phyloP scores from a whole-genome alignment of 2,797 vertebrate genomes.

The Odontamblyopus rebecca region DNA sequence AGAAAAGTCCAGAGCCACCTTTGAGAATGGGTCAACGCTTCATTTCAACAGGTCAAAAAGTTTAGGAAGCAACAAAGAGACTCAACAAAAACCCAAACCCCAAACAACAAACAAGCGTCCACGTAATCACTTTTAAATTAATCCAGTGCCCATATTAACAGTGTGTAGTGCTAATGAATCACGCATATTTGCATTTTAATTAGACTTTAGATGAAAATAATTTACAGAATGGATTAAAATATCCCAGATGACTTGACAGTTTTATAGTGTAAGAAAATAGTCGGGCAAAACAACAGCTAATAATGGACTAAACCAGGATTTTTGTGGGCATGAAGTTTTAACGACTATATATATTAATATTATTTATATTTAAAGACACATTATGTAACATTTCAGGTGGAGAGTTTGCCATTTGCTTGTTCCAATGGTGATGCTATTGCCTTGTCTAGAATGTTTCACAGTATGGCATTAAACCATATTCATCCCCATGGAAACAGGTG shows the following conservation, averaged over 20 bases:
- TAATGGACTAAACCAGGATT: neutral
- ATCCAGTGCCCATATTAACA: neutral
- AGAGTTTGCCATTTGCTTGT: too few relatives aligned
- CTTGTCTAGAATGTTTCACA: too few relatives aligned
- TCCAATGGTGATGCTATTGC: too few relatives aligned
- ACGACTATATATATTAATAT: too few relatives aligned
- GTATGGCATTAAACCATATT: too few relatives aligned
- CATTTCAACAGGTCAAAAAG: constrained; percentile 24
- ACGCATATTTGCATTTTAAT: constrained; percentile 8
- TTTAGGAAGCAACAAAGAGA: constrained; percentile 14
- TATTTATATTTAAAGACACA: neutral
- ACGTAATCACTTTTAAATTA: neutral
- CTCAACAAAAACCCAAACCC: neutral
- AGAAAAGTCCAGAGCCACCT: constrained; percentile 4
- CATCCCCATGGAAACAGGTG: too few relatives aligned
- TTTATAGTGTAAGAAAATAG: neutral
- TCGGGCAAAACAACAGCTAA: neutral
- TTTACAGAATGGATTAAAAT: neutral
- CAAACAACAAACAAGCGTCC: neutral
- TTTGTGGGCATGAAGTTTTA: too few relatives aligned
- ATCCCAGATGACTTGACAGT: neutral
- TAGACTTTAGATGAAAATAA: neutral
- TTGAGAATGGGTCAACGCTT: constrained; percentile 11
- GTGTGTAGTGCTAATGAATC: neutral
- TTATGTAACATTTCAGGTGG: neutral